phyloP scores from a whole-genome alignment of 2,113 vertebrate genomes.

The Caracal caracal region DNA sequence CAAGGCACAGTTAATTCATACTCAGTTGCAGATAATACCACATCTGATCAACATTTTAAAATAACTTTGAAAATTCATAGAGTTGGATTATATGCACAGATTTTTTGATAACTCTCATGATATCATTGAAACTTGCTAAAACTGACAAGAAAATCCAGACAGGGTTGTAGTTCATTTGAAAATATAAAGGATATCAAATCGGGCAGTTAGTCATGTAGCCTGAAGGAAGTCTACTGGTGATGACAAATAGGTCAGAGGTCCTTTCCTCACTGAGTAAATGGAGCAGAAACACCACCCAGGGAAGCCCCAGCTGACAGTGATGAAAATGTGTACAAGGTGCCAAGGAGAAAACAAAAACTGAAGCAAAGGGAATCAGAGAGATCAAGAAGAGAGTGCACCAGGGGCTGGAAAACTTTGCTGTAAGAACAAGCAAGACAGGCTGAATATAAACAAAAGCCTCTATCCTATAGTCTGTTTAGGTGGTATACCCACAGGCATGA shows the following conservation, averaged over 20 bases:
- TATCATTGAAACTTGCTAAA: constrained; percentile 63
- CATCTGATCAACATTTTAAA: not conserved
- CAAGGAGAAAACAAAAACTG: constrained; percentile 58
- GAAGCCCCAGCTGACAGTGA: constrained; percentile 47
- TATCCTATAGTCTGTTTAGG: accelerated
- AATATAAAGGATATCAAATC: constrained; percentile 25
- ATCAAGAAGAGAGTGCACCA: not conserved
- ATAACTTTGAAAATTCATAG: not conserved
- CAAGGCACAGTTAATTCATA: not conserved
- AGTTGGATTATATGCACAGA: constrained; percentile 38
- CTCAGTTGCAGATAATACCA: not conserved
- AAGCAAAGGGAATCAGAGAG: constrained; percentile 18
- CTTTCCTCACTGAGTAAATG: constrained; percentile 54
- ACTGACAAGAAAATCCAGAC: not conserved
- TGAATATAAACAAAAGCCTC: not conserved
- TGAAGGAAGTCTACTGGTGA: constrained; percentile 40
- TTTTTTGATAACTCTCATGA: constrained; percentile 27
- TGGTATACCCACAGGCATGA: no score
- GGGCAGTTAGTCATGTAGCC: constrained; percentile 5
- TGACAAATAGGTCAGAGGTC: constrained; percentile 55
- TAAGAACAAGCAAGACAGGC: not conserved
- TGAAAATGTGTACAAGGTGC: constrained; percentile 47
- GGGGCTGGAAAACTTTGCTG: not conserved
- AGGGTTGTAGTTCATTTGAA: constrained; percentile 46
- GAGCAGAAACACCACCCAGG: constrained; percentile 65